phyloP scores from a whole-genome alignment of 2,888 invertebrate genomes.

The Rhagonycha fulva region DNA sequence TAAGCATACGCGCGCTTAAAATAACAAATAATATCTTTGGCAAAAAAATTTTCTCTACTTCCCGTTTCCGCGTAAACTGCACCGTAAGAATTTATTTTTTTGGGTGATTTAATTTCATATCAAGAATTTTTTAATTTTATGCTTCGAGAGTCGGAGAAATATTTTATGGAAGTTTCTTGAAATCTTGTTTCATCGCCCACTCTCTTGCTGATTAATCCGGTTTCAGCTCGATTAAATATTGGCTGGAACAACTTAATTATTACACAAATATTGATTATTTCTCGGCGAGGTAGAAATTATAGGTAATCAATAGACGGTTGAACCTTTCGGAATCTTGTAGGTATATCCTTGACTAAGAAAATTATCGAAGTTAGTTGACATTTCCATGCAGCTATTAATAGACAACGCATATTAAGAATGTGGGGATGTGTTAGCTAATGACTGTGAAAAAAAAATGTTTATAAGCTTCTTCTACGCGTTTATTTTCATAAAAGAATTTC shows the following conservation, averaged over 20 bases:
- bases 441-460: neutral
- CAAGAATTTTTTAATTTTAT: neutral
- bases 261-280: neutral
- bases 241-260: neutral
- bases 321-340: neutral
- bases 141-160: neutral
- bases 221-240: neutral
- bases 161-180: neutral
- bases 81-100: neutral
- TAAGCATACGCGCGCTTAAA: neutral
- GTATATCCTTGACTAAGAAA: slow-evolving; percentile 10
- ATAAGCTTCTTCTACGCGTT: neutral
- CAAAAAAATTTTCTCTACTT: neutral
- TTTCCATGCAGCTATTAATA: slow-evolving; percentile 16
- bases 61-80: neutral
- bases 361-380: slow-evolving; percentile 14
- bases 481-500: neutral
- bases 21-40: neutral
- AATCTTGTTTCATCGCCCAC: neutral
- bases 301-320: neutral
- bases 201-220: neutral
- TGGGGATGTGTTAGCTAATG: neutral
- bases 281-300: neutral
- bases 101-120: neutral
- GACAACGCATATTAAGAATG: neutral